Conservation (phyloP, 2,888 invertebrate genomes). For the Gastracanthus pulcherrimus region DNA sequence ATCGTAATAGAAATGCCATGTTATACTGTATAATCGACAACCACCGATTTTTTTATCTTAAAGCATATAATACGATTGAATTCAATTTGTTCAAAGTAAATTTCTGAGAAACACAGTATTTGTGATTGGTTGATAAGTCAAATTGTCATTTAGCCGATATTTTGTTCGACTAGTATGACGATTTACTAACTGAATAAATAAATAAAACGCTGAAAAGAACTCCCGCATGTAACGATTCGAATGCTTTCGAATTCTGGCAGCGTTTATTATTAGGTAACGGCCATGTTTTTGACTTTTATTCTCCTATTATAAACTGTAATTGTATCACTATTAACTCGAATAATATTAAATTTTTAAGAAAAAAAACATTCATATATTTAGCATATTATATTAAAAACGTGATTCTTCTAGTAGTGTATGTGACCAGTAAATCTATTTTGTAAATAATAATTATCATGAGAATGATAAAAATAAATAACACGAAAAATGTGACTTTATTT, state of each 20-base stretch:
- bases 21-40: constrained; percentile 42
- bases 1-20: constrained; percentile 52
- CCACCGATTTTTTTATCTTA: constrained; percentile 48
- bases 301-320: constrained; percentile 54
- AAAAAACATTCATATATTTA: constrained; percentile 59
- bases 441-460: constrained; percentile 63
- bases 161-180: constrained; percentile 8
- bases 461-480: constrained; percentile 56
- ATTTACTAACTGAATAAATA: constrained; percentile 46
- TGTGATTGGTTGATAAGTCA: constrained; percentile 32
- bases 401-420: constrained; percentile 60
- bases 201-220: constrained; percentile 29
- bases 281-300: constrained; percentile 58
- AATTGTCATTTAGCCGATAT: constrained; percentile 14
- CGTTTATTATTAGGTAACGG: constrained; percentile 55
- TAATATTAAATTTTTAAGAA: constrained; percentile 56
- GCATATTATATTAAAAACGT: constrained; percentile 63
- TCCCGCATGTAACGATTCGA: neutral
- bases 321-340: constrained; percentile 44
- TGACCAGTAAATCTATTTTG: constrained; percentile 62
- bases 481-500: constrained; percentile 9
- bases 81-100: constrained; percentile 14
- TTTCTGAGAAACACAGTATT: constrained; percentile 23
- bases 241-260: constrained; percentile 20
- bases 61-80: neutral